Evolutionary conservation across 2,888 invertebrate species (phyloP).

Genomic region (Phania funesta): DNA sequence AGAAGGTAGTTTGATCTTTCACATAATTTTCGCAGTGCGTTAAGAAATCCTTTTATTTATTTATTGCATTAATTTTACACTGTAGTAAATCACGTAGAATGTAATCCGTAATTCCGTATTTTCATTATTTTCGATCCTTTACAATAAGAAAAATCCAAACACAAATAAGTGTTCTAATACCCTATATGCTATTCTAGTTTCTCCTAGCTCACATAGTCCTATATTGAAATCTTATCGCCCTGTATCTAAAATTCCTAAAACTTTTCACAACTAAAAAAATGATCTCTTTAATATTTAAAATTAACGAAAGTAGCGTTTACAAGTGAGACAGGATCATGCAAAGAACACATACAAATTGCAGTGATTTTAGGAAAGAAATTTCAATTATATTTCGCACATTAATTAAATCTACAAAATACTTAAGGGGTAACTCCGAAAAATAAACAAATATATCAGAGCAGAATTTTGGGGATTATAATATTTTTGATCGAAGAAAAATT

Average conservation of each 20-base stretch:
- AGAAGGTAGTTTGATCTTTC: constrained; percentile 9
- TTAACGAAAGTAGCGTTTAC: neutral
- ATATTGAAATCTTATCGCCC: neutral
- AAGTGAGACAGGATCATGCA: constrained; percentile 52
- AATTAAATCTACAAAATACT: constrained; percentile 28
- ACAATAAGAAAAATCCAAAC: too few species aligned
- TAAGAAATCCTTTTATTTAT: neutral
- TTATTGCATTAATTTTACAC: neutral
- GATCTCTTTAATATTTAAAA: neutral
- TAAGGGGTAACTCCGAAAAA: constrained; percentile 21
- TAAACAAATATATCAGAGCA: neutral
- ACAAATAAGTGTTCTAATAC: neutral
- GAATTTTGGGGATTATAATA: too few species aligned
- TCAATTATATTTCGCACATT: neutral
- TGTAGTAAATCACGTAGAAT: neutral
- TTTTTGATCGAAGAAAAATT: too few species aligned
- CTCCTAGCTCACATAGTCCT: neutral
- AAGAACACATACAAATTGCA: constrained; percentile 45
- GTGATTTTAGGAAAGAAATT: constrained; percentile 27
- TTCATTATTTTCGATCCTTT: too few species aligned
- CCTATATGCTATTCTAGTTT: neutral
- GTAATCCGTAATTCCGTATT: neutral
- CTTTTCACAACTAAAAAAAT: neutral
- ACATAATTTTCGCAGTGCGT: neutral
- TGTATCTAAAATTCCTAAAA: neutral